Base-by-base conservation (phyloP, 2,797 vertebrate species). In the Macropodus opercularis region DNA sequence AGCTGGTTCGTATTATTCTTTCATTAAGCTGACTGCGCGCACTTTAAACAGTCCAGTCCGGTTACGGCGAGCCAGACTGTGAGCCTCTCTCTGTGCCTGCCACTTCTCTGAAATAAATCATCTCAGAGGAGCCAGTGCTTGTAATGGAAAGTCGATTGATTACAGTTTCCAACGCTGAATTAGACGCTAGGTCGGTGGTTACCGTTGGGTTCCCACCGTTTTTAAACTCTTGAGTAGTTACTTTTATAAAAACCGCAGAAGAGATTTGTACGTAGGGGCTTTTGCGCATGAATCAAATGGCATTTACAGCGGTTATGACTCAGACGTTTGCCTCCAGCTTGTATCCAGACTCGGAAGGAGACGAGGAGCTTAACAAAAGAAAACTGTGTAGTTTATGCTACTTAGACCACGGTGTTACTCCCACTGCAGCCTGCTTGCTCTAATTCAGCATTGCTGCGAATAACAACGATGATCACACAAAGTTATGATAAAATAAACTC, bases 111-210 rank as follows among this genome's bases (percentile, higher is more conserved):
- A 82, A 84, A 77, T 87, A 84, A 85, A 88, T 85, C 79, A 85
- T 49, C 57, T 39, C 49, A 1, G 11, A 57, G 71, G 56, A 84
- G 81, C 76, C 77, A 60, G 58, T 18, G 68, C 69, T 71, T 61
- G 83, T 78, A 81, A 89, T 87, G 87, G 86, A 89, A 89, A 89
- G 77, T 80, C 52, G 68, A 80, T 79, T 85, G 87, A 88, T 88
- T 85, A 71, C 70, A 81, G 69, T 87, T 82, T 84, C 86, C 83
- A 84, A 36, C 51, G 14, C 38, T 21, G 61, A 63, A 77, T 69
- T 76, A 61, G 59, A 53, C 32, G 69, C 63, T 59, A 35, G 49
- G 64, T 32, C 47, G 19, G 46, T 22, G 59, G 42, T 70, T 49
- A 57, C 42, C 71, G 63, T 29, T 42, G 50, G 79, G 50, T 67